These are phyloP conservation scores for Talpa occidentalis DNA, from an alignment of 2,113 vertebrate species.

Conservation along the genomic window DNA sequence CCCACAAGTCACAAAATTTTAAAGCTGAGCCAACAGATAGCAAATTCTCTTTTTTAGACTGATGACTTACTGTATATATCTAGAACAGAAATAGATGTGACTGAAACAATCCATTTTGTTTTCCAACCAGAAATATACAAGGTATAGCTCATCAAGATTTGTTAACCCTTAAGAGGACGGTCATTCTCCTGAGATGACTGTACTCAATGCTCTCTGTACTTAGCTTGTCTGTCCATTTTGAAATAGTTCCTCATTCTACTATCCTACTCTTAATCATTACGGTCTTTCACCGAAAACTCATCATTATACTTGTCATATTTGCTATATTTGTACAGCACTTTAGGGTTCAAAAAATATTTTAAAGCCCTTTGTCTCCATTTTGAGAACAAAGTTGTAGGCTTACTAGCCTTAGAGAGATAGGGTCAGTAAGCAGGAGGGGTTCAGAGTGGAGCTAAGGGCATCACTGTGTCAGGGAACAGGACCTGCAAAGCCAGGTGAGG, in stretches of 20 bases:
- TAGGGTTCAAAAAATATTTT: conserved; percentile 7
- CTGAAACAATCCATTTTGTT: conserved; percentile 1
- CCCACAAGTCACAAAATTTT: not conserved
- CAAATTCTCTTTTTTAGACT: conserved; percentile 4
- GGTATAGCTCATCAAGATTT: not conserved
- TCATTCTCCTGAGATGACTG: not conserved
- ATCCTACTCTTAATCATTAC: not conserved
- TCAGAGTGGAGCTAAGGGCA: not conserved
- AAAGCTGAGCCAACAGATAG: not conserved
- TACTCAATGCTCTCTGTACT: not conserved
- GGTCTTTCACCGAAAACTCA: not conserved
- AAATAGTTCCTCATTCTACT: not conserved
- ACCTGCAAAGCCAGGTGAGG: not conserved
- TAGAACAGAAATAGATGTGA: not conserved
- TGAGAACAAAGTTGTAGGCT: not conserved
- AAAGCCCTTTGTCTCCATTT: not conserved
- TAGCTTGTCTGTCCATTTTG: not conserved
- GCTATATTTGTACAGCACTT: not conserved
- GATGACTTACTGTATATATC: not conserved
- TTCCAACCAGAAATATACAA: not conserved
- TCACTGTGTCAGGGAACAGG: not conserved
- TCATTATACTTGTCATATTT: not conserved
- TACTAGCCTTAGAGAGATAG: not conserved
- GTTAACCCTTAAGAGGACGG: not conserved
- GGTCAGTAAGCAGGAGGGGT: not conserved